Evolutionary conservation across 2,888 invertebrate genomes (phyloP), one percentile per base, ranked within the genome.

Genomic region (Latheticus oryzae): DNA sequence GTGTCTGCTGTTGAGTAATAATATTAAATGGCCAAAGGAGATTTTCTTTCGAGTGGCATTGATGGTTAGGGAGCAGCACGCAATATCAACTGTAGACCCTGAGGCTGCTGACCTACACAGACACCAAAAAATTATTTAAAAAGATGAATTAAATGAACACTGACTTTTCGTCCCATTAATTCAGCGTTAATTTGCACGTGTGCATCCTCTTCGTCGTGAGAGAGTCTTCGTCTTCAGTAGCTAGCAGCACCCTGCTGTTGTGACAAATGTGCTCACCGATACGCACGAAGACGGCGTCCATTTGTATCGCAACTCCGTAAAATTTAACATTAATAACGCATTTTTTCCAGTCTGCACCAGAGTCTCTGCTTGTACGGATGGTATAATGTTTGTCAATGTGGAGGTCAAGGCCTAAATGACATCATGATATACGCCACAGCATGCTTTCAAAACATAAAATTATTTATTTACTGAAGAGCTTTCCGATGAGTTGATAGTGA

Each of bases 11-110:
- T 13, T 38, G 12, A 63, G 61, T 65, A 64, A 66, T 58, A 64
- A 61, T 63, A 65, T 62, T 65, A 63, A 66, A 66, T 61, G 60
- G 63, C 61, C 61, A 61, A 61, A 62, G 59, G 63, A 63, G 50
- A 60, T 38, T 50, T 50, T 15, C 38, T 38, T 38, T 38, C 19
- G 8, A 21, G n/a, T n/a, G 37, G 28, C 8, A 2, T 17, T 38
- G 50, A 8, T 24, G 45, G 9, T 45, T 9, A 5, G n/a, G n/a
- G n/a, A n/a, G n/a, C 50, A 37, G 30, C 50, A 50, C 50, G 50
- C 50, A 19, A 50, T 38, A 45, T 45, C 47, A 35, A 24, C 47
- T 47, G 47, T 43, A 16, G 32, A 21, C 32, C 32, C 45, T n/a
- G 15, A 28, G 38, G 37, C 37, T 26, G 12, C 38, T 38, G 38